phyloP scores from a whole-genome alignment of 2,113 vertebrate genomes.

The Aythya baeri region DNA sequence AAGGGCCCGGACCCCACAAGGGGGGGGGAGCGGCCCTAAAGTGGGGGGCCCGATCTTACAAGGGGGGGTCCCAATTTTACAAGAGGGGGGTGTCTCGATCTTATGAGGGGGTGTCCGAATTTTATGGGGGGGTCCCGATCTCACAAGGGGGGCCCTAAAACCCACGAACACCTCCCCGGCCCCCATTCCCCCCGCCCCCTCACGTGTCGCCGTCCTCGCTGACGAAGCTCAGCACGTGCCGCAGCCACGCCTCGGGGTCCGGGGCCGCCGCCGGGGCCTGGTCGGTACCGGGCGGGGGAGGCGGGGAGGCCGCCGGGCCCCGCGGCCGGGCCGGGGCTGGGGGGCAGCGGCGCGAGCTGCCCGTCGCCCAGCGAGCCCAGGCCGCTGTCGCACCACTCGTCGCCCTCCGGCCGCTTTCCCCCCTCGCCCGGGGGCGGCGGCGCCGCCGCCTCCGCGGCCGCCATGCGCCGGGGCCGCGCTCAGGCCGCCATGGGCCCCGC shows the following conservation, averaged over 20 bases:
- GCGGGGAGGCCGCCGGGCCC: not conserved
- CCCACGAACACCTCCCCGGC: no score
- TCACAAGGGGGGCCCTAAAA: no score
- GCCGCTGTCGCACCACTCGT: constrained; percentile 82
- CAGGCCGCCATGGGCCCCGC: constrained; percentile 81
- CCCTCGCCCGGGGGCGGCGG: not conserved
- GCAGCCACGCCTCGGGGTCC: constrained; percentile 55
- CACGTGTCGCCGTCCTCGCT: constrained; percentile 85
- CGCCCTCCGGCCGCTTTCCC: not conserved
- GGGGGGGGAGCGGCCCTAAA: no score
- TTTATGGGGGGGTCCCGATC: no score
- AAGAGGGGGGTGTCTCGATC: no score
- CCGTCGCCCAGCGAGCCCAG: constrained; percentile 76
- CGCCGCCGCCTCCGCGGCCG: not conserved
- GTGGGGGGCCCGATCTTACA: no score
- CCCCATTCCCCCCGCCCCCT: no score
- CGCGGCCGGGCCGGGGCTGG: not conserved
- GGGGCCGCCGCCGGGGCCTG: not conserved
- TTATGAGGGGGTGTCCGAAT: no score
- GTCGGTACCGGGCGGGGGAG: not conserved
- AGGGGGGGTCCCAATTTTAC: no score
- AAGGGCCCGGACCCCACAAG: no score
- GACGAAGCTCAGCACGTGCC: constrained; percentile 76
- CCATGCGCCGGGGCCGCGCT: constrained; percentile 73
- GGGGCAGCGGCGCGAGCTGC: constrained; percentile 38